Percentiles rank a stretch among this genome's conserved stretches.
Conservation (phyloP, 92 coral and sea anemone species). For the Desmophyllum pertusum region DNA sequence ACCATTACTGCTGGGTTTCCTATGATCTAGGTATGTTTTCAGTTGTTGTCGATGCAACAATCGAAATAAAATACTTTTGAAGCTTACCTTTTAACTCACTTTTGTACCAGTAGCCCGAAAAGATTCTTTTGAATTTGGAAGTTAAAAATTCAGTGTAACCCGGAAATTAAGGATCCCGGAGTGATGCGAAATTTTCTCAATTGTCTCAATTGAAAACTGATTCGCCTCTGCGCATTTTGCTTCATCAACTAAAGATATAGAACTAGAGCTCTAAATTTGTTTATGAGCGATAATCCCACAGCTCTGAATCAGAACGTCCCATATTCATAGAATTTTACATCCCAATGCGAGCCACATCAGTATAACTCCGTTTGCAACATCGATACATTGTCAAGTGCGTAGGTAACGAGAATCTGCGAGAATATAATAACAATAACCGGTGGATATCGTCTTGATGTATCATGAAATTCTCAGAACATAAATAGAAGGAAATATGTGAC, state of each 20-base stretch:
- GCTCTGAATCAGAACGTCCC: not conserved
- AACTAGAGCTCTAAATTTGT: not conserved
- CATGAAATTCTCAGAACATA: not conserved
- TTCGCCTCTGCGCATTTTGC: not conserved
- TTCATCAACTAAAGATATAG: not conserved
- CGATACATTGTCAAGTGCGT: no score
- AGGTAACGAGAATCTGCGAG: no score
- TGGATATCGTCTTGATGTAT: no score
- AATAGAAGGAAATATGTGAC: not conserved
- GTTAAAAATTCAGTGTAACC: not conserved
- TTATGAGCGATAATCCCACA: not conserved
- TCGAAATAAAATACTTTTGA: no score
- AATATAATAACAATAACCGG: no score
- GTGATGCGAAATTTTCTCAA: not conserved
- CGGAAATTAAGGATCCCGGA: not conserved
- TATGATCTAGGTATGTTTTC: not conserved
- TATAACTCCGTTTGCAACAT: no score
- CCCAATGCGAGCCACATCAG: no score
- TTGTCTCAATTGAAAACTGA: no score
- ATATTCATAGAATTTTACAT: not conserved
- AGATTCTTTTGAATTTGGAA: no score
- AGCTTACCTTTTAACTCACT: no score
- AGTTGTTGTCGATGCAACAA: not conserved
- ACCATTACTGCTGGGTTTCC: not conserved
- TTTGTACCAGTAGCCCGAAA: no score